Conservation (phyloP, 2,888 invertebrate species). For the Dioctria rufipes region DNA sequence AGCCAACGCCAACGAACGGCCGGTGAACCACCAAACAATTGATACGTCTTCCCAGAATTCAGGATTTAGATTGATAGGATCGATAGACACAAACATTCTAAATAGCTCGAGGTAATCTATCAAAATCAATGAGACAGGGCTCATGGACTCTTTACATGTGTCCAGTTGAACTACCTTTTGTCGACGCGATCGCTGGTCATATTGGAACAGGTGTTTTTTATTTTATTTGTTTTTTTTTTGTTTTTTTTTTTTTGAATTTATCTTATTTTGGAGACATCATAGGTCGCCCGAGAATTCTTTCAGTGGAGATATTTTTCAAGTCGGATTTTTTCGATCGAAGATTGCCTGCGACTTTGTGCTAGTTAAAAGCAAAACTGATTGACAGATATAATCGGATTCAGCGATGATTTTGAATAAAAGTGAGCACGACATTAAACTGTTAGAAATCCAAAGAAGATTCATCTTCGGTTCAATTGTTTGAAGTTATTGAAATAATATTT, state of each 20-base stretch:
- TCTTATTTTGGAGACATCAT: slow-evolving; percentile 36
- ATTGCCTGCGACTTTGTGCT: neutral
- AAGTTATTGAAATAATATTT: neutral
- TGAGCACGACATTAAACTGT: slow-evolving; percentile 4
- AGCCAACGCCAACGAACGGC: neutral
- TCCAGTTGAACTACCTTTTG: slow-evolving; percentile 35
- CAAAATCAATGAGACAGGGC: slow-evolving; percentile 47
- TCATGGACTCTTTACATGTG: slow-evolving; percentile 29
- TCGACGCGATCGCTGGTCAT: neutral
- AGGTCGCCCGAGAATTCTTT: neutral
- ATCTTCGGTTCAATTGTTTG: slow-evolving; percentile 29
- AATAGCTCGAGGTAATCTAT: slow-evolving; percentile 44
- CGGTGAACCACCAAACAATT: slow-evolving; percentile 40
- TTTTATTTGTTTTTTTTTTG: no score
- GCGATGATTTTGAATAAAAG: slow-evolving; percentile 21
- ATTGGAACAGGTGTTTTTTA: slow-evolving; percentile 22
- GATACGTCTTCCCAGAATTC: slow-evolving; percentile 51
- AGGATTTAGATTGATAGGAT: slow-evolving; percentile 51
- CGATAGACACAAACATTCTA: slow-evolving; percentile 47
- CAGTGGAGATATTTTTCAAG: neutral
- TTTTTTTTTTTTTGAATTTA: slow-evolving; percentile 6
- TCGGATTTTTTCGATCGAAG: neutral
- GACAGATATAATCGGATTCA: slow-evolving; percentile 49
- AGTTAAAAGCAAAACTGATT: slow-evolving; percentile 26
- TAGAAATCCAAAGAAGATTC: slow-evolving; percentile 8